Conservation (phyloP, 2,888 invertebrate species). For the Zele albiditarsus region DNA sequence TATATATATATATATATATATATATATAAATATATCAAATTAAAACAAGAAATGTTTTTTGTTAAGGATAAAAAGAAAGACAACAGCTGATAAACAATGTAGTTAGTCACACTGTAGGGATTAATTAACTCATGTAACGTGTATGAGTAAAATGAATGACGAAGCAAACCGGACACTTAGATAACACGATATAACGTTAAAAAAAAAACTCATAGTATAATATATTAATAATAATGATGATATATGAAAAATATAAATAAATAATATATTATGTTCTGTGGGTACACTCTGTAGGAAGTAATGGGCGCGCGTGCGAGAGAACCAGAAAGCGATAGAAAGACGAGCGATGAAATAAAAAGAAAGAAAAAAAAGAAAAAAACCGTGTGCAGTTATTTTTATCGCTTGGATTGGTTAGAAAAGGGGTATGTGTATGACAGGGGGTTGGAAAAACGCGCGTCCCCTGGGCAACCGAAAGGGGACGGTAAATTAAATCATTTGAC, state of each 20-base stretch:
- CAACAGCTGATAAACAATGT: slow-evolving; percentile 33
- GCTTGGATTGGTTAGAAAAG: slow-evolving; percentile 41
- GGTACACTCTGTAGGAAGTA: slow-evolving; percentile 20
- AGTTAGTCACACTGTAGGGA: slow-evolving; percentile 50
- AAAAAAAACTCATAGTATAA: slow-evolving; percentile 60
- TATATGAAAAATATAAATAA: slow-evolving; percentile 44
- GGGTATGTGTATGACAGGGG: slow-evolving; percentile 27
- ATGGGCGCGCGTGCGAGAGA: not conserved
- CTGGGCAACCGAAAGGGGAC: slow-evolving; percentile 21
- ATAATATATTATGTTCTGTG: slow-evolving; percentile 49
- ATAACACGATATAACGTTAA: slow-evolving; percentile 54
- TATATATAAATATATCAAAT: slow-evolving; percentile 52
- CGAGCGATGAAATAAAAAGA: not conserved
- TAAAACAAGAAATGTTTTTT: slow-evolving; percentile 48
- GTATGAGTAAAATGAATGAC: slow-evolving; percentile 39
- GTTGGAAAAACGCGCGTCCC: slow-evolving; percentile 21
- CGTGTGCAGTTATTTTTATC: slow-evolving; percentile 24
- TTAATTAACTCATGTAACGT: slow-evolving; percentile 29
- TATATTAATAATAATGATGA: slow-evolving; percentile 59
- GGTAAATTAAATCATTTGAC: slow-evolving; percentile 38
- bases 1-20: slow-evolving; percentile 49
- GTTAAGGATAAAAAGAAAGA: slow-evolving; percentile 43
- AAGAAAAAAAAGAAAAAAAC: slow-evolving; percentile 10
- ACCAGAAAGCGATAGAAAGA: not conserved
- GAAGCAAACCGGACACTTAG: slow-evolving; percentile 52